Evolutionary conservation across 1,140 invertebrate species (phyloP), one percentile per base, ranked within the genome.

Genomic region (Mylabris phalerata): DNA sequence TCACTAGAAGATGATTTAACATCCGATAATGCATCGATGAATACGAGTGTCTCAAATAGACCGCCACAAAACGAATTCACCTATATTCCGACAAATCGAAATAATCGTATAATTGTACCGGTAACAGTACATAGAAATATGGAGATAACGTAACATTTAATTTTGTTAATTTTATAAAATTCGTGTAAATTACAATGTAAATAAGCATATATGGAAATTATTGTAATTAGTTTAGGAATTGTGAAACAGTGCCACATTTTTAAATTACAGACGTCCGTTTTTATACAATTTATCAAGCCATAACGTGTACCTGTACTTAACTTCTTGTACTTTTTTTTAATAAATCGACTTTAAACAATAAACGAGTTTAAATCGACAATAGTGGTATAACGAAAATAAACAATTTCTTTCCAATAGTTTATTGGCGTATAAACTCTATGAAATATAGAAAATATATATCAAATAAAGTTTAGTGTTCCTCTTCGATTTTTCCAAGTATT

Each of bases 71-170:
- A 50, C 4, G 55, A 70, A 50, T 56, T 76, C 43, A 81, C 78
- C 9, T 69, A 77, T 24, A 66, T 81, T 52, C 78, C 80, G 1
- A 77, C 41, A 42, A 42, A 42, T 42, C 41, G 76, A 13, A 80
- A 77, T 67, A 79, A 90, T 73, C 84, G 84, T 73, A 81, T 95
- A 43, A 77, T 93, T 64, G 91, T 89, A 10, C 89, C 90, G 42
- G 92, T 93, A 19, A 93, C 90, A 39, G 91, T 95, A 45, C 92
- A 95, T 73, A 80, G 85, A 63, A 82, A 88, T 67, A 88, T 88
- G 85, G 87, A 89, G 73, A 82, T 84, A 19, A 79, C 79, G 39
- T 66, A 50, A 60, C 41, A 24, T 19, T 19, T 4, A 41, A 7
- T 32, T 5, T 38, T 19, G 44, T 43, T 44, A 9, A 44, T 41